Percentiles rank a stretch among this genome's conserved stretches.
Conservation (phyloP, 2,113 vertebrate genomes). For the Cercopithecus mona region DNA sequence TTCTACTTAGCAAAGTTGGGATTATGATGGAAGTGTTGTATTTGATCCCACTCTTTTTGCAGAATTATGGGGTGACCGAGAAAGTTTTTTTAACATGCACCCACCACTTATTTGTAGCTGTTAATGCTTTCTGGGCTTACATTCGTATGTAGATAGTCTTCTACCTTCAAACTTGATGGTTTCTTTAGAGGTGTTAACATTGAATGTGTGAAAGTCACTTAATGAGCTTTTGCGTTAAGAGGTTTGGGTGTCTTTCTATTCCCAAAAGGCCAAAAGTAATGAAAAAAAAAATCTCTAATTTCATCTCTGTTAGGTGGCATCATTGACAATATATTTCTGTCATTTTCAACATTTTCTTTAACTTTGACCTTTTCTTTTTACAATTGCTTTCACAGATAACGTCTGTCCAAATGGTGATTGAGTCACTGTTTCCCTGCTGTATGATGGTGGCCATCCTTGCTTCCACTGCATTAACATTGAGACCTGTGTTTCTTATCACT, state of each 20-base stretch:
- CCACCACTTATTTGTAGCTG: neutral
- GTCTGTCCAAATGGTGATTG: neutral
- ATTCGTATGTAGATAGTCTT: neutral
- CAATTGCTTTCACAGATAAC: neutral
- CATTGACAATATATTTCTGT: neutral
- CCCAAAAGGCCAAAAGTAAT: neutral
- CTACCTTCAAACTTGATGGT: neutral
- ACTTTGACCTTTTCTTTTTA: constrained; percentile 7
- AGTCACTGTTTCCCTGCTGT: neutral
- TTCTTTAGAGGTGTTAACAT: neutral
- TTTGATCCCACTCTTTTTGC: neutral
- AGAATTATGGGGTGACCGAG: neutral
- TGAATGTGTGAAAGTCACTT: neutral
- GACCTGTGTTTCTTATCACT: neutral
- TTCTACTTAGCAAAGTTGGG: neutral
- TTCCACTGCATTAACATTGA: neutral
- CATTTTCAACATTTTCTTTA: neutral
- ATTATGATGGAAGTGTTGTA: neutral
- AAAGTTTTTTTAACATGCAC: neutral
- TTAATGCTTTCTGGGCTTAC: neutral
- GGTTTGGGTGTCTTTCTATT: constrained; percentile 20
- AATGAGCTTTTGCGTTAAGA: neutral
- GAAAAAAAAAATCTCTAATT: neutral
- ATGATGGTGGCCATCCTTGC: neutral
- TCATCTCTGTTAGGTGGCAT: neutral